Conservation (phyloP, 1,140 invertebrate species). For the Campodea augens region DNA sequence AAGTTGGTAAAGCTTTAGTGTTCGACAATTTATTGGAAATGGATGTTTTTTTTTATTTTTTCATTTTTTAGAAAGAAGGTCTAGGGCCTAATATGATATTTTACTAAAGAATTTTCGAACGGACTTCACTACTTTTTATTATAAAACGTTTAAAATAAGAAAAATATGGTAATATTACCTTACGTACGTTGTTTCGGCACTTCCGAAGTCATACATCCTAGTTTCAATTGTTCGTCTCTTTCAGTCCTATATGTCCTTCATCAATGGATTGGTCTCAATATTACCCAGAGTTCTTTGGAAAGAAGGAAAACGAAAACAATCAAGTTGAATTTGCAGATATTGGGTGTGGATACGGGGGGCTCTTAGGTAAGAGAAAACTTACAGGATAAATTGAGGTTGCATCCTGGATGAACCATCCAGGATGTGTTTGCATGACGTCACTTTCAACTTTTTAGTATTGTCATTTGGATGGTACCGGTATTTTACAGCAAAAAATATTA, state of each 20-base stretch:
- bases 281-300: conserved; percentile 42
- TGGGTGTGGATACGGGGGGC: conserved; percentile 96
- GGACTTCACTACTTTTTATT: conserved; percentile 8
- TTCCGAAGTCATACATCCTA: not conserved
- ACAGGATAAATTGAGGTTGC: too few species aligned
- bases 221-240: conserved; percentile 24
- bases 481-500: too few species aligned
- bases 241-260: conserved; percentile 42
- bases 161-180: conserved; percentile 7
- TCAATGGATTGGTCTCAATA: conserved; percentile 54
- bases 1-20: too few species aligned
- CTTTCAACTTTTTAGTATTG: too few species aligned
- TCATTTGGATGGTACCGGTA: too few species aligned
- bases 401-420: too few species aligned
- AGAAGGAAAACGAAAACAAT: conserved; percentile 17
- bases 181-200: too few species aligned
- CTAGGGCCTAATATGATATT: conserved; percentile 1
- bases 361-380: conserved; percentile 45
- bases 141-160: too few species aligned
- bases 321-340: conserved; percentile 85
- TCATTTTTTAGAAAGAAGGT: too few species aligned
- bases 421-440: too few species aligned
- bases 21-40: too few species aligned
- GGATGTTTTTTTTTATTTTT: too few species aligned
- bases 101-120: conserved; percentile 10